Conservation (phyloP, 1,140 invertebrate species). For the Achroia grisella region DNA sequence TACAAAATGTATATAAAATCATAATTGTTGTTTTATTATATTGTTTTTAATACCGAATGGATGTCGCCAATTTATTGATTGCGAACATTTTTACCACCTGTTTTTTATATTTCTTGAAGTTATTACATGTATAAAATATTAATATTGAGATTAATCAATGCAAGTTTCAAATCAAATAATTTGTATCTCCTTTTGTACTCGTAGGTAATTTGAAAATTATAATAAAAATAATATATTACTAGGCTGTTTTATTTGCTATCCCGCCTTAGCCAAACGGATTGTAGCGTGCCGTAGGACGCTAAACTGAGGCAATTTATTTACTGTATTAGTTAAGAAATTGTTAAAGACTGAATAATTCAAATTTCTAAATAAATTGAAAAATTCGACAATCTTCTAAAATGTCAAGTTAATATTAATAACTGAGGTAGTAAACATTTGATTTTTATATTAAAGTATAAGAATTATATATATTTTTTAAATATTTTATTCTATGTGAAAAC, state of each 20-base stretch:
- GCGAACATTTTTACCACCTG: not conserved
- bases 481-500: too few species aligned
- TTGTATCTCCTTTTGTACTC: slow-evolving; percentile 45
- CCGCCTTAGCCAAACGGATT: too few species aligned
- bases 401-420: too few species aligned
- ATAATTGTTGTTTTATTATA: not conserved
- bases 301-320: too few species aligned
- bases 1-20: not conserved
- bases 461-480: too few species aligned
- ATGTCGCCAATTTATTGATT: not conserved
- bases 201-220: slow-evolving; percentile 33
- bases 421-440: too few species aligned
- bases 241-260: not conserved
- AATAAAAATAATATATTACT: slow-evolving; percentile 24
- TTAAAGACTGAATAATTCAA: too few species aligned
- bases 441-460: too few species aligned
- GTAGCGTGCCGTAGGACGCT: too few species aligned
- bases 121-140: slow-evolving; percentile 1
- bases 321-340: too few species aligned
- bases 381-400: too few species aligned
- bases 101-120: not conserved
- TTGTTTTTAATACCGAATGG: not conserved
- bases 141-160: slow-evolving; percentile 24
- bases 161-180: slow-evolving; percentile 37
- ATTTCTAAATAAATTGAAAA: too few species aligned